Evolutionary conservation across 2,113 vertebrate genomes (phyloP), one percentile per base, ranked within the genome.

Genomic region (Panurus biarmicus): DNA sequence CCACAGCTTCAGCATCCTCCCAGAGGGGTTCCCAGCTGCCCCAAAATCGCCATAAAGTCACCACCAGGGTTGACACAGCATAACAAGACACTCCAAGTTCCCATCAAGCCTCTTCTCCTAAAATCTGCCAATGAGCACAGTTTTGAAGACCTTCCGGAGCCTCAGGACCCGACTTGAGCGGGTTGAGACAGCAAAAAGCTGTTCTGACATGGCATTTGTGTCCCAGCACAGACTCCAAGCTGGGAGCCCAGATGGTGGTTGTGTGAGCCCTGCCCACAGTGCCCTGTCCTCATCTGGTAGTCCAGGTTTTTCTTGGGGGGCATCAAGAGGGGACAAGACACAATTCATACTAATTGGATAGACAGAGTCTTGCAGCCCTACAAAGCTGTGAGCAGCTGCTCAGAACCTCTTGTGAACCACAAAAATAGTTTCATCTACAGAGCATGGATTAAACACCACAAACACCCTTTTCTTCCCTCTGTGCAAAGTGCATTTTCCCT

Each of bases 321-420:
- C 62, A 85, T 85, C 73, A 58, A 74, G 53, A 93, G 20, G 19
- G n/a, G 36, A 33, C 79, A 36, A 21, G 54, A 93, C 69, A 85
- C 85, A 88, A 92, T 90, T 85, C 77, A 61, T 51, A 61, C 38
- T 91, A 94, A 91, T 90, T 74, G 92, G 87, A 92, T 79, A 58
- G 76, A 88, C 8, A 1, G 44, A 14, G 84, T 36, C 78, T 71
- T 71, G 5, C 62, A 73, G 79, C 81, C 58, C 65, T 38, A 35
- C 11, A 84, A 91, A 91, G 94, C 93, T 35, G 24, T 0, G 0
- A 81, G 84, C 91, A 95, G 90, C 79, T 91, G 85, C 82, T 89
- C 70, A 23, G 67, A 94, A 71, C 60, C 92, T 85, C 90, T 79
- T 51, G 48, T 42, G 58, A 91, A 25, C 48, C 77, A 58, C 79